Conservation (phyloP, 2,113 vertebrate genomes). For the Canis aureus region DNA sequence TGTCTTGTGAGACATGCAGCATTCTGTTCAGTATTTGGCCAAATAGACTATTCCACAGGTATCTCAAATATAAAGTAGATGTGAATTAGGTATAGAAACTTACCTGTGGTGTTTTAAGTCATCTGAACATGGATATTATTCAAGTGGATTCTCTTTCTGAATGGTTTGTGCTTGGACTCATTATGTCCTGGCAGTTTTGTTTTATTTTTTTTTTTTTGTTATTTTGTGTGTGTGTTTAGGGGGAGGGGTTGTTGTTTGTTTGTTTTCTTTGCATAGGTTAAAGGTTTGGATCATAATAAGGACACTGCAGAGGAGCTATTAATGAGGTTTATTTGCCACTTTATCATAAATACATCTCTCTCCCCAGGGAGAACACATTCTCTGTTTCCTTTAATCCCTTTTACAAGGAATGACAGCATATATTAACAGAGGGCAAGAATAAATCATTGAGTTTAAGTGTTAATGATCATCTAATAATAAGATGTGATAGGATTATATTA, state of each 20-base stretch:
- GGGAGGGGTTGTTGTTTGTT: neutral
- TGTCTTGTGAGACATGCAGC: neutral
- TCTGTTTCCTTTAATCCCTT: conserved; percentile 68
- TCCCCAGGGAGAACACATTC: neutral
- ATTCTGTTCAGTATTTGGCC: neutral
- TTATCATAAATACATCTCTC: conserved; percentile 58
- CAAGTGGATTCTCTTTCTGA: neutral
- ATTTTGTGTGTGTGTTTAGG: neutral
- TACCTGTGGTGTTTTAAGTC: neutral
- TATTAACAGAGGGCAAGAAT: conserved; percentile 70
- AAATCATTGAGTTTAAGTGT: conserved; percentile 73
- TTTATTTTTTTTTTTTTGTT: neutral
- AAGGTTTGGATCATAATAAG: conserved; percentile 49
- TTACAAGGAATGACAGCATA: conserved; percentile 53
- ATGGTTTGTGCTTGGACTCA: neutral
- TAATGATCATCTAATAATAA: conserved; percentile 79
- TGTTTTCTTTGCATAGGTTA: neutral
- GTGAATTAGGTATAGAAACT: neutral
- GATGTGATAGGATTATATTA: conserved; percentile 71
- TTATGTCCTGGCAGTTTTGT: neutral
- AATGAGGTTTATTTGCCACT: conserved; percentile 3
- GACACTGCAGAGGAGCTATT: neutral
- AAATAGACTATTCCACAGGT: neutral
- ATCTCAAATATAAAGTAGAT: neutral
- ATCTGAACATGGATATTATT: neutral